These are phyloP conservation scores for Pseudolaguvia tuberculata DNA, from an alignment of 2,113 vertebrate species.

Conservation along the genomic window DNA sequence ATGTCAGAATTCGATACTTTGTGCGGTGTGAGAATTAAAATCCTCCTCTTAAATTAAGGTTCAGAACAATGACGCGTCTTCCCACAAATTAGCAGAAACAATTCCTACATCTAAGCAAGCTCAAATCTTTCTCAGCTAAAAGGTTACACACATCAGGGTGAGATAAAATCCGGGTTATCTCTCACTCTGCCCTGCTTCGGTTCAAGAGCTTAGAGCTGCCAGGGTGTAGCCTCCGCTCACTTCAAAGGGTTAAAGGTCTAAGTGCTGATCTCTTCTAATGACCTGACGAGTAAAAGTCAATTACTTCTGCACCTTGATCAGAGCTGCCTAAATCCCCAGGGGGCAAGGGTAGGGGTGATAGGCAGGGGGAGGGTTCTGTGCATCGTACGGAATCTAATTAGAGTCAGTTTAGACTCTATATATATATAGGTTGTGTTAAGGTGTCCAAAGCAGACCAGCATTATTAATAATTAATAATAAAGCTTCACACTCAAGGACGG, in stretches of 20 bases:
- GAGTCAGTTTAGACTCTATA: slow-evolving; percentile 54
- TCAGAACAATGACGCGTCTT: slow-evolving; percentile 38
- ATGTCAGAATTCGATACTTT: neutral
- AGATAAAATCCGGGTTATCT: neutral
- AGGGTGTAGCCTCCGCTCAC: slow-evolving; percentile 49
- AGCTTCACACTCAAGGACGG: neutral
- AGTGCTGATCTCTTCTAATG: slow-evolving; percentile 67
- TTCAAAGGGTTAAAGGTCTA: slow-evolving; percentile 65
- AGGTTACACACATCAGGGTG: neutral
- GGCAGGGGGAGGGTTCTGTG: slow-evolving; percentile 50
- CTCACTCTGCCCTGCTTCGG: slow-evolving; percentile 28
- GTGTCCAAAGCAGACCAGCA: neutral
- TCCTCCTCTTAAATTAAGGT: slow-evolving; percentile 38
- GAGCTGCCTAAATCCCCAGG: slow-evolving; percentile 55
- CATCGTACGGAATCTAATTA: slow-evolving; percentile 62
- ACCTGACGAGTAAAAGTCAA: slow-evolving; percentile 68
- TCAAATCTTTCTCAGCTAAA: neutral
- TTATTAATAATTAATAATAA: too few relatives aligned
- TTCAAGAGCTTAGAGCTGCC: slow-evolving; percentile 38
- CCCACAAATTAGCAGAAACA: slow-evolving; percentile 48
- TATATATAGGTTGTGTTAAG: neutral
- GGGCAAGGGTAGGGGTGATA: too few relatives aligned
- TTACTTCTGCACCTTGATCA: slow-evolving; percentile 74
- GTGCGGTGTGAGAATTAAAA: too few relatives aligned
- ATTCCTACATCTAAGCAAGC: neutral